These are phyloP conservation scores for Platorchestia sp. DNA, from an alignment of 1,140 invertebrate species.

Conservation along the genomic window DNA sequence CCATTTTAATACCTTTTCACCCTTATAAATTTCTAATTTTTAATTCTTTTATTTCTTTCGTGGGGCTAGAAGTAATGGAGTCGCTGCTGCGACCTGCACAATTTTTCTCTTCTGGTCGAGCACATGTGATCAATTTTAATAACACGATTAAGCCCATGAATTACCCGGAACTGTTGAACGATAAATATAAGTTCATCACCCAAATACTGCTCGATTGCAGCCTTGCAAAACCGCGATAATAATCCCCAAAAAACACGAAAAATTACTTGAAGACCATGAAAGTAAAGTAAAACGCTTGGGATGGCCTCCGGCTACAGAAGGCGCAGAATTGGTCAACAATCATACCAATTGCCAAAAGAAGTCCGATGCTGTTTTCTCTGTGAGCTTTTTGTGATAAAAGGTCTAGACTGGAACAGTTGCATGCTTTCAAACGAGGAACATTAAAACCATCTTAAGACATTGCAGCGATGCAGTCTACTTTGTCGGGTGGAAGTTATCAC, in stretches of 20 bases:
- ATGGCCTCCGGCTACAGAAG: neutral
- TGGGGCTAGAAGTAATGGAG: neutral
- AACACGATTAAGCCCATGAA: neutral
- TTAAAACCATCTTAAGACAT: neutral
- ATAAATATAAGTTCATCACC: neutral
- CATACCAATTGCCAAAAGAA: neutral
- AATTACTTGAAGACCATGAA: neutral
- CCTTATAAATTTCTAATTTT: neutral
- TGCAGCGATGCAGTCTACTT: neutral
- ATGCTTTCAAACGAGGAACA: neutral
- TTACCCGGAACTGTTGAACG: neutral
- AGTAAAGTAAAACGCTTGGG: neutral
- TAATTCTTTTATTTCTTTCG: neutral
- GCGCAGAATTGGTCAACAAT: neutral
- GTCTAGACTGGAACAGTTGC: neutral
- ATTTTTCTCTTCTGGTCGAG: neutral
- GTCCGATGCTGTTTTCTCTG: neutral
- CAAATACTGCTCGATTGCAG: neutral
- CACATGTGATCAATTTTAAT: neutral
- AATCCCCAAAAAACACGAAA: neutral
- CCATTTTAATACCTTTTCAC: neutral
- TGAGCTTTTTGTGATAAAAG: neutral
- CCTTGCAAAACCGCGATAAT: neutral
- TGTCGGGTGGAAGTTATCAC: neutral
- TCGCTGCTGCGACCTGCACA: neutral